Evolutionary conservation across 1,140 invertebrate genomes (phyloP).

Genomic region (Agrypnia vestita): DNA sequence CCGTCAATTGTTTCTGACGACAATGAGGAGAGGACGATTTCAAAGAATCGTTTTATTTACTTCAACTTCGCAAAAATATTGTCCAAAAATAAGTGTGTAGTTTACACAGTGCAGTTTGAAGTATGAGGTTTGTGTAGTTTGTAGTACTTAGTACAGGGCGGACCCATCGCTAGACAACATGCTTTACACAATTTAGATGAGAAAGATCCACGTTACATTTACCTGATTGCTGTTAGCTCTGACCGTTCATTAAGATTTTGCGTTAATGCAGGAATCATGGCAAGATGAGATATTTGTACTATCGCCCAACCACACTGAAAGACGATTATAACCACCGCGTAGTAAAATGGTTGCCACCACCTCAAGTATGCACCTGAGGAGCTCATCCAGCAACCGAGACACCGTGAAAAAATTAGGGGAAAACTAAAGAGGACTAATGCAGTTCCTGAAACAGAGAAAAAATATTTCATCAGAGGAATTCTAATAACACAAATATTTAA

Average conservation of each 20-base stretch:
- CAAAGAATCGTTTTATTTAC: too few relatives aligned
- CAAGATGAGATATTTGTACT: slow-evolving; percentile 92
- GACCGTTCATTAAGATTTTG: slow-evolving; percentile 79
- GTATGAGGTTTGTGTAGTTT: too few relatives aligned
- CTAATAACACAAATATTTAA: not conserved
- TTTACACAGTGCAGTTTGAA: too few relatives aligned
- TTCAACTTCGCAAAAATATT: too few relatives aligned
- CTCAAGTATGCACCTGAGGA: slow-evolving; percentile 64
- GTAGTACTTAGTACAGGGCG: too few relatives aligned
- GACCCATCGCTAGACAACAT: too few relatives aligned
- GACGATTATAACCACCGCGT: slow-evolving; percentile 83
- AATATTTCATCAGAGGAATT: not conserved
- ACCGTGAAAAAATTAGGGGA: slow-evolving; percentile 86
- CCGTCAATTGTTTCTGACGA: too few relatives aligned
- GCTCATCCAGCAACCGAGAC: slow-evolving; percentile 73
- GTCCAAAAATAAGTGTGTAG: too few relatives aligned
- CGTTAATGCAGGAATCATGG: slow-evolving; percentile 88
- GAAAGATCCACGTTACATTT: slow-evolving; percentile 52
- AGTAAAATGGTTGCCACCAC: slow-evolving; percentile 80
- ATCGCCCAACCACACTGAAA: slow-evolving; percentile 95
- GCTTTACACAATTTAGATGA: too few relatives aligned
- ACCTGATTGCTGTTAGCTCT: slow-evolving; percentile 87
- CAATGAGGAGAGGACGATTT: too few relatives aligned
- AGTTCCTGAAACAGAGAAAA: slow-evolving; percentile 72
- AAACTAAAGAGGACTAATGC: slow-evolving; percentile 79